Conservation (phyloP, 2,113 vertebrate species). For the Acrocephalus kingi region DNA sequence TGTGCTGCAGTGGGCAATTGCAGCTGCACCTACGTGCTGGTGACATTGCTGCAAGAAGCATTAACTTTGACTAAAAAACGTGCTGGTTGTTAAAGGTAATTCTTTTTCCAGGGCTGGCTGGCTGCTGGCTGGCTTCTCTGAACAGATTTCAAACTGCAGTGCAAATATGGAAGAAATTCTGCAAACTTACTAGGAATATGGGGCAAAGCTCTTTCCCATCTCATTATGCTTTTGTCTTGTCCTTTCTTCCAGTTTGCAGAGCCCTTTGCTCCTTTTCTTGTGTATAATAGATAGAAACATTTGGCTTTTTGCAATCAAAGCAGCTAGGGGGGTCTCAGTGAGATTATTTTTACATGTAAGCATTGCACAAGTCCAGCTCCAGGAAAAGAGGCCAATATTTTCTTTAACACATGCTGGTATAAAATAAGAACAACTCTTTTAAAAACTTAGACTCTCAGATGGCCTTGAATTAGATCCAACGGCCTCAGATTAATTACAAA, state of each 20-base stretch:
- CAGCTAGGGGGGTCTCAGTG: slow-evolving; percentile 20
- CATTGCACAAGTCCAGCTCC: slow-evolving; percentile 28
- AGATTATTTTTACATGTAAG: slow-evolving; percentile 55
- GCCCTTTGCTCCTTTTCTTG: neutral
- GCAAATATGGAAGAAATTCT: neutral
- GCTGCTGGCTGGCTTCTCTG: neutral
- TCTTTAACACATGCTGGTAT: slow-evolving; percentile 62
- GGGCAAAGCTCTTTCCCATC: neutral
- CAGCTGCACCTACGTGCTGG: neutral
- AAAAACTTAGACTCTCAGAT: slow-evolving; percentile 12
- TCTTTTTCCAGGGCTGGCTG: neutral
- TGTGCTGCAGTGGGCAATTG: neutral
- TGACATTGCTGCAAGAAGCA: neutral
- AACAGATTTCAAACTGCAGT: neutral
- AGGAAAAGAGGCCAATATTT: slow-evolving; percentile 48
- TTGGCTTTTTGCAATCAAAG: slow-evolving; percentile 51
- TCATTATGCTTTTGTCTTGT: slow-evolving; percentile 9
- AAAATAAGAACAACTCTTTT: slow-evolving; percentile 38
- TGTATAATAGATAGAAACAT: neutral
- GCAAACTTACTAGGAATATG: slow-evolving; percentile 21
- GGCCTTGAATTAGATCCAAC: slow-evolving; percentile 47
- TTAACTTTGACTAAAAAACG: neutral
- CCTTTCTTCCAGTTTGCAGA: slow-evolving; percentile 29
- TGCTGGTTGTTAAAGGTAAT: neutral
- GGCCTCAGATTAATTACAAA: slow-evolving; percentile 29